Base-by-base conservation (phyloP, 2,113 vertebrate species). In the Vulpes lagopus region DNA sequence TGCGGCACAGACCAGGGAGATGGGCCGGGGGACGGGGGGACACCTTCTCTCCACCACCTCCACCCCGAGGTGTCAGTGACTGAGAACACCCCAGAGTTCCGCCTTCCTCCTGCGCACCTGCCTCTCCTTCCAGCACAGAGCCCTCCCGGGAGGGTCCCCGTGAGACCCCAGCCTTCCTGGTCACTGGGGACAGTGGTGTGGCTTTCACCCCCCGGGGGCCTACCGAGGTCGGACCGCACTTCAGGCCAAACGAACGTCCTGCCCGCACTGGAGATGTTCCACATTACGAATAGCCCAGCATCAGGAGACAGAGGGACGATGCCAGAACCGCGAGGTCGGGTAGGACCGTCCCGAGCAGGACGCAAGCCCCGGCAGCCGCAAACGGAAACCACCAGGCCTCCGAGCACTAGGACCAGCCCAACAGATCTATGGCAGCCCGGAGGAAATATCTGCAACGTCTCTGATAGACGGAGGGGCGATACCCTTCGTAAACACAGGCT, bases 1-100 rank as follows among this genome's bases (percentile, higher is more conserved):
- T 1, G 2, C 9, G 0, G 14, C 23, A 8, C 11, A 32, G 73
- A 27, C 84, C 12, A 0, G 78, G n/a, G 23, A 0, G 0, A 20
- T 49, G 25, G 27, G 25, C 74, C 8, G 25, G 25, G 25, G 73
- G 43, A 25, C 8, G 15, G 25, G 25, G 73, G 43, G 43, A 78
- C 74, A 17, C 1, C 43, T 35, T 38, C 69, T 59, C 20, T 35
- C 23, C 65, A 38, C 2, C 2, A 0, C 62, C 20, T 2, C n/a
- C 22, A 53, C 32, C 6, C 11, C 11, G 35, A 35, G 15, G 32
- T 30, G 30, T 15, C 55, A 2, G 67, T 8, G 79, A 5, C 67
- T 0, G 5, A 65, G 57, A 12, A 25, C 2, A 11, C 6, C 59
- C 49, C 17, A 15, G 20, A 16, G 17, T 1, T 2, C 30, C 2